These are phyloP conservation scores for Tortricodes alternella DNA, from an alignment of 2,888 invertebrate species.

Conservation along the genomic window DNA sequence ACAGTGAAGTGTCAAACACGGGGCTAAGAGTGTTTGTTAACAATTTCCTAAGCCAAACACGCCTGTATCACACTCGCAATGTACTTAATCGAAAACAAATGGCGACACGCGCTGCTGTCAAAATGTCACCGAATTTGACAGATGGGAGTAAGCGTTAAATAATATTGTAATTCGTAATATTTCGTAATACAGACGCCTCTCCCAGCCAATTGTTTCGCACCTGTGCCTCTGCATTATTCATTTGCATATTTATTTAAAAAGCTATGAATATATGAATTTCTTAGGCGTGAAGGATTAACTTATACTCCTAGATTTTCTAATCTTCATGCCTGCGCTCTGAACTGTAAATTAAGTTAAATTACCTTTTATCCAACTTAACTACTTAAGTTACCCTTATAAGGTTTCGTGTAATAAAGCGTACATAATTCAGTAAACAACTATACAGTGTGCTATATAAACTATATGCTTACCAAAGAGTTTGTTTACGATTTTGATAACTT, in stretches of 20 bases:
- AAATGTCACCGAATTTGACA: constrained; percentile 27
- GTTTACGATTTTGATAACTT: no score
- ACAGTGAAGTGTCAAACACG: constrained; percentile 39
- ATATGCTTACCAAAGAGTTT: no score
- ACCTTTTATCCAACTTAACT: not conserved
- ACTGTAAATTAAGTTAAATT: not conserved
- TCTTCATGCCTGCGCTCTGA: not conserved
- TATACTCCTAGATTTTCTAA: constrained; percentile 19
- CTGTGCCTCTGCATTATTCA: constrained; percentile 23
- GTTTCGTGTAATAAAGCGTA: not conserved
- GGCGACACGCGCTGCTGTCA: constrained; percentile 34
- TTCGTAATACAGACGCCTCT: constrained; percentile 7
- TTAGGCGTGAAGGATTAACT: constrained; percentile 19
- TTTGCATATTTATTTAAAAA: constrained; percentile 30
- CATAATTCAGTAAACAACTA: not conserved
- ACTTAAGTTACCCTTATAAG: not conserved
- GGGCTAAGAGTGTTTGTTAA: constrained; percentile 40
- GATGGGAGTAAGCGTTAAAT: constrained; percentile 23
- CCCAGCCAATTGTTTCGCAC: constrained; percentile 29
- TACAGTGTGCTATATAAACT: no score
- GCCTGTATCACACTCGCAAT: constrained; percentile 26
- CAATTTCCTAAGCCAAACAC: constrained; percentile 42
- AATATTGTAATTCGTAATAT: constrained; percentile 17
- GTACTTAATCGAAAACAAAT: constrained; percentile 37
- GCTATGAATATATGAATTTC: constrained; percentile 28